Percentiles rank a stretch among this genome's conserved stretches.
Evolutionary conservation across 2,113 vertebrate species (phyloP).

Genomic region (Columba janthina): DNA sequence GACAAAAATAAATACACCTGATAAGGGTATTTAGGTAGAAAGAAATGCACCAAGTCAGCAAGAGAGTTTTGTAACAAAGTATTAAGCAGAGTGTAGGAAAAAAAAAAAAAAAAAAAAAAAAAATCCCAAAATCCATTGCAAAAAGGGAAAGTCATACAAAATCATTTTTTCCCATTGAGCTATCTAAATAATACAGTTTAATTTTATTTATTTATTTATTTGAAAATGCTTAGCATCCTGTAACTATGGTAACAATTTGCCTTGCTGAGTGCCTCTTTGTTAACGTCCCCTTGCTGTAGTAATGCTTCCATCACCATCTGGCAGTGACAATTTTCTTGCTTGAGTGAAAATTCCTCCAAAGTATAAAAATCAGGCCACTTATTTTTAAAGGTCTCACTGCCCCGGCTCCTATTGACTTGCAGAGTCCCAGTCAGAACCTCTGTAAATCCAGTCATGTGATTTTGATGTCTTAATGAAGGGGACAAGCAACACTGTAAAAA

Average conservation of each 20-base stretch:
- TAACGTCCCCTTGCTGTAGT: conserved; percentile 13
- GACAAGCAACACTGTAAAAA: neutral
- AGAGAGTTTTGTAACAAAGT: neutral
- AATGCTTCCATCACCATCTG: conserved; percentile 53
- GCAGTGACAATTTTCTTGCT: conserved; percentile 48
- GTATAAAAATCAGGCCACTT: conserved; percentile 51
- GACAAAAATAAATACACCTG: neutral
- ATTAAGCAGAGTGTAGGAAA: neutral
- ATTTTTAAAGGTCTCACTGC: conserved; percentile 29
- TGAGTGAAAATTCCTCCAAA: conserved; percentile 50
- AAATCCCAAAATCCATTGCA: neutral
- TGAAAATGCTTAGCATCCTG: conserved; percentile 42
- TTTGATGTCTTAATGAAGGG: neutral
- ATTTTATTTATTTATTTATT: conserved; percentile 49
- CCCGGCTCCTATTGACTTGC: neutral
- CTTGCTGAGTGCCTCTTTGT: conserved; percentile 51
- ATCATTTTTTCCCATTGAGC: neutral
- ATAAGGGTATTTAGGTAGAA: neutral
- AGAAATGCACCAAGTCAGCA: neutral
- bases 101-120: neutral
- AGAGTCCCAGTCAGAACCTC: neutral
- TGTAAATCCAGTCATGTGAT: neutral
- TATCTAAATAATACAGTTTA: conserved; percentile 46
- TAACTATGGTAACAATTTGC: conserved; percentile 65
- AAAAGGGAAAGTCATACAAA: neutral